Conservation (phyloP, 2,888 invertebrate genomes). For the Pseudococcus longispinus region DNA sequence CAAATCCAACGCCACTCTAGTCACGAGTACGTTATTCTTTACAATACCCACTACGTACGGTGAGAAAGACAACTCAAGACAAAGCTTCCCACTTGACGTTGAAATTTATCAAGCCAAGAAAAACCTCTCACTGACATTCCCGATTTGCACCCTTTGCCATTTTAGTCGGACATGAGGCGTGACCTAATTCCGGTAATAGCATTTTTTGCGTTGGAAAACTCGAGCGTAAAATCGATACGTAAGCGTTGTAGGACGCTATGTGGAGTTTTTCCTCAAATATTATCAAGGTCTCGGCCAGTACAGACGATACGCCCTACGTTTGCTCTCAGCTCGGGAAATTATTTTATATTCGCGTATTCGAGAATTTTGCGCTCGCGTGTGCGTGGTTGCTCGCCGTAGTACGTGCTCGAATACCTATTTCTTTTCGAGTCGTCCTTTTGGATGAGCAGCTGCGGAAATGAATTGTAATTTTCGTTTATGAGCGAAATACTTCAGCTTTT, state of each 20-base stretch:
- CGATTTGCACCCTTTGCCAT: constrained; percentile 46
- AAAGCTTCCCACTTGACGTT: background rate
- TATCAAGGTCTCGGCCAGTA: constrained; percentile 54
- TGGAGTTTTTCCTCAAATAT: constrained; percentile 40
- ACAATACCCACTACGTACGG: background rate
- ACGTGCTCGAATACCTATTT: background rate
- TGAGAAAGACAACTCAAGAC: background rate
- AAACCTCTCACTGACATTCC: background rate
- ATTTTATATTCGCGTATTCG: background rate
- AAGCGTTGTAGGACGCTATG: background rate
- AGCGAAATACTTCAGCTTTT: background rate
- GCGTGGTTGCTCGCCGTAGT: background rate
- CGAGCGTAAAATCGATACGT: constrained; percentile 48
- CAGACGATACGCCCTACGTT: constrained; percentile 48
- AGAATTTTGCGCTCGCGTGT: background rate
- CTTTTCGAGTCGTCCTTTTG: background rate
- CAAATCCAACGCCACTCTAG: background rate
- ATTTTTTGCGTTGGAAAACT: constrained; percentile 47
- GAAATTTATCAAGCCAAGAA: background rate
- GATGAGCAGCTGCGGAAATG: background rate
- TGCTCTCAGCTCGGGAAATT: background rate
- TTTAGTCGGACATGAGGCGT: constrained; percentile 36
- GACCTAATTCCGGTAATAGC: constrained; percentile 44
- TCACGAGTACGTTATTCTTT: background rate
- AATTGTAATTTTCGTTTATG: background rate